Base-by-base conservation (phyloP, 2,888 invertebrate genomes). In the Erynnis tages region DNA sequence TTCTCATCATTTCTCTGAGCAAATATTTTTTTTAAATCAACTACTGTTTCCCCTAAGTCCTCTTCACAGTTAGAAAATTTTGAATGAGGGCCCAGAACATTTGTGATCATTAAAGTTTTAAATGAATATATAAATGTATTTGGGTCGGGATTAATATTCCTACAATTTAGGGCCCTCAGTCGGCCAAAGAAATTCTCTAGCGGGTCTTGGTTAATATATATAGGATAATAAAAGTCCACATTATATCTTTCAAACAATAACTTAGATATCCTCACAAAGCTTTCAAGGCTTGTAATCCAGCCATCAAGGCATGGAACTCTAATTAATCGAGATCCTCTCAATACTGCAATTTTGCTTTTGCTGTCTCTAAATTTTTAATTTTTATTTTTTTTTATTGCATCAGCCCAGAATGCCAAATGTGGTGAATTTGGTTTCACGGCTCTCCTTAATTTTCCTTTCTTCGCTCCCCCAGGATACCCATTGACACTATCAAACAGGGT, bases 121-220 rank as follows among this genome's bases (percentile, higher is more conserved):
- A 58, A 61, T 0, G 58, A 11, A 43, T 61, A 46, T 11, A 58
- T 38, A 21, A 63, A 65, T 1, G 59, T 48, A 8, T 58, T 54
- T 5, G 55, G 14, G 25, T 62, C 60, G 4, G 61, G 65, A 38
- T 62, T 61, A 3, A 60, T 37, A 34, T 63, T 62, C 14, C 59
- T 49, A 13, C 56, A 62, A 45, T 64, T 62, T 2, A 60, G 14
- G 5, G 63, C 61, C 40, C 59, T 59, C 16, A 61, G 44, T 35
- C 58, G 38, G 4, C 62, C 63, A 58, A 63, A 65, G 53, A 62
- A 63, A 37, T 50, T 58, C 40, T 64, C 62, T 0, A 63, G 45
- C 16, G 57, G 59, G 30, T 63, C 62, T 44, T 64, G 66, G 32
- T 66, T 66, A 32, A 62, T 27, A 25, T 46, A 2, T 37, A 61